A percentile compares a stretch with the other conserved stretches of the same genome.
Evolutionary conservation across 2,797 vertebrate species (phyloP).

Genomic region (Toxotes lorentzi): DNA sequence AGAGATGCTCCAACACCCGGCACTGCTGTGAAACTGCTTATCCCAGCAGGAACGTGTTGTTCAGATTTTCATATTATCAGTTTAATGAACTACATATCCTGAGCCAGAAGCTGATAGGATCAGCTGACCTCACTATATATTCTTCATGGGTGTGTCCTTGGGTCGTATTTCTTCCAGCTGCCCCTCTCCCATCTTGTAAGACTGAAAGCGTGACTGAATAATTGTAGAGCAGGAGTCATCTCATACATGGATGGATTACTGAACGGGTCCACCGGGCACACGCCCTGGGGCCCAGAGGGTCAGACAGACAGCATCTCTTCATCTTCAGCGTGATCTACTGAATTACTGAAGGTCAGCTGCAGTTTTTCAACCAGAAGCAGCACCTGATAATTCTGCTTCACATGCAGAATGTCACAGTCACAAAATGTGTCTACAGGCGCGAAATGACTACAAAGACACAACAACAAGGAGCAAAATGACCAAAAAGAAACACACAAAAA

Average conservation of each 20-base stretch:
- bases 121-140: conserved; percentile 35
- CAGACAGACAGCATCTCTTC: neutral
- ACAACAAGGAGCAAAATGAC: too few relatives aligned
- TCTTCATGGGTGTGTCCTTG: conserved; percentile 51
- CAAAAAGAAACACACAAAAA: neutral
- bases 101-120: conserved; percentile 43
- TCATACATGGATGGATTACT: conserved; percentile 1
- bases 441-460: neutral
- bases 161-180: conserved; percentile 62
- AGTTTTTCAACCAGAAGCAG: neutral
- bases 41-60: conserved; percentile 53
- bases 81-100: conserved; percentile 56
- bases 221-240: conserved; percentile 36
- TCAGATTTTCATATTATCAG: conserved; percentile 65
- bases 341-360: conserved; percentile 10
- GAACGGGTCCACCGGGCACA: neutral
- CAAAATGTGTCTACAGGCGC: neutral
- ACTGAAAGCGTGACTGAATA: conserved; percentile 32
- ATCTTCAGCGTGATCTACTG: neutral
- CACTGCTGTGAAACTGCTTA: conserved; percentile 53
- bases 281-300: neutral
- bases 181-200: conserved; percentile 38
- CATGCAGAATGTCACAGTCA: too few relatives aligned
- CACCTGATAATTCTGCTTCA: neutral
- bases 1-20: conserved; percentile 18